A percentile compares a stretch with the other conserved stretches of the same genome.
Conservation (phyloP, 92 coral and sea anemone species). For the Phenganax marumi region DNA sequence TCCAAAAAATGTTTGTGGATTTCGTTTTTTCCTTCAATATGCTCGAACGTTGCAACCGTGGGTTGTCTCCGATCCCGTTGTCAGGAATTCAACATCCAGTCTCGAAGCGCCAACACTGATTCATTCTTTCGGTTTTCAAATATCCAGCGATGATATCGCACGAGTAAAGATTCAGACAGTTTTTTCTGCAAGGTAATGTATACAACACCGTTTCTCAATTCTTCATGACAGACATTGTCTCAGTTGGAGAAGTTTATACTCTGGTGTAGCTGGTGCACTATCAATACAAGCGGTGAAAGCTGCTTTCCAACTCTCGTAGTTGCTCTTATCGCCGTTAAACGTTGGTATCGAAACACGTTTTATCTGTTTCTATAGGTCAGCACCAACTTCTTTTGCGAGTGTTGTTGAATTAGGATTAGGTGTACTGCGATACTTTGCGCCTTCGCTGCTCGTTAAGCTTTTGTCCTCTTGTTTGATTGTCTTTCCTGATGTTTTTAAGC, state of each 20-base stretch:
- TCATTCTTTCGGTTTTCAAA: neutral
- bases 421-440: conserved; percentile 19
- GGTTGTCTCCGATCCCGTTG: neutral
- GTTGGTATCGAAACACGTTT: conserved; percentile 66
- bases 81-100: neutral
- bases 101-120: neutral
- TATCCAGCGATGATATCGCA: neutral
- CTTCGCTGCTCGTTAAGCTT: neutral
- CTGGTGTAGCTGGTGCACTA: conserved; percentile 63
- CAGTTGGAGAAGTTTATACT: conserved; percentile 62
- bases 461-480: neutral
- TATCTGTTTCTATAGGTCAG: conserved; percentile 61
- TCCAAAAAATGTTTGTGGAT: neutral
- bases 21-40: neutral
- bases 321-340: conserved; percentile 57
- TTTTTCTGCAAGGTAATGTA: neutral
- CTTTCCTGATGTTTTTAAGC: neutral
- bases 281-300: conserved; percentile 67
- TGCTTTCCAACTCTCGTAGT: conserved; percentile 63
- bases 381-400: conserved; percentile 46
- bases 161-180: neutral
- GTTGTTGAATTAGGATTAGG: conserved; percentile 31
- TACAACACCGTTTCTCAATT: neutral
- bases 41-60: neutral
- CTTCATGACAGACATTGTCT: conserved; percentile 25